phyloP scores from a whole-genome alignment of 2,797 vertebrate species.

The Catharus ustulatus region DNA sequence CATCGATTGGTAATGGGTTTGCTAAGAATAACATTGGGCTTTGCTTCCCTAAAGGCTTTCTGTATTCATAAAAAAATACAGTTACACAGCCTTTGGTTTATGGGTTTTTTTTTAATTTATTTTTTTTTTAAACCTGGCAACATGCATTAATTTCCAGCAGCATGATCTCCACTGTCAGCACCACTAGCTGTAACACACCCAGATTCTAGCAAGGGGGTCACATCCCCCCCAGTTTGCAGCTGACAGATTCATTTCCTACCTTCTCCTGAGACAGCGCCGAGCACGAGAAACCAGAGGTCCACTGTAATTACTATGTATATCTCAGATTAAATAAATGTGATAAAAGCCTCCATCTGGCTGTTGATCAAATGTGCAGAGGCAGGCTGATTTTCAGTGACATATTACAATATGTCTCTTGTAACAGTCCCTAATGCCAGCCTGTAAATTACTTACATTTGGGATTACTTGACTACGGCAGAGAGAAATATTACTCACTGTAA shows the following conservation, averaged over 20 bases:
- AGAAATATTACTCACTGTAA: conserved; percentile 79
- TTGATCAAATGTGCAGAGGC: conserved; percentile 80
- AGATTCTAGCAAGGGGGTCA: conserved; percentile 57
- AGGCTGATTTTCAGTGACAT: conserved; percentile 80
- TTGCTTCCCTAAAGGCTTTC: conserved; percentile 23
- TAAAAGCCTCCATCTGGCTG: conserved; percentile 83
- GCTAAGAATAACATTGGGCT: conserved; percentile 9
- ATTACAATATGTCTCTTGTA: conserved; percentile 79
- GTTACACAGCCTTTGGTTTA: not conserved
- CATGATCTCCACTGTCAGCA: conserved; percentile 28
- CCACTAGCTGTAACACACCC: conserved; percentile 41
- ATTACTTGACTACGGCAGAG: conserved; percentile 77
- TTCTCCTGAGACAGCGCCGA: conserved; percentile 74
- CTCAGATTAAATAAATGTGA: conserved; percentile 85
- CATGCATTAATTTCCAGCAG: not conserved
- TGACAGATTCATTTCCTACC: conserved; percentile 76
- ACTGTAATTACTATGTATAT: conserved; percentile 81
- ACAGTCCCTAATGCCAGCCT: conserved; percentile 71
- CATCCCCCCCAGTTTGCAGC: conserved; percentile 46
- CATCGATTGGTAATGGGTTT: conserved; percentile 25
- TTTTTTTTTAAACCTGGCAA: not conserved
- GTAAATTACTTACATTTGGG: conserved; percentile 81
- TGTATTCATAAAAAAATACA: conserved; percentile 6
- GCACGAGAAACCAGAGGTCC: conserved; percentile 77
- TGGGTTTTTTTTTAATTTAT: not conserved